Evolutionary conservation across 2,888 invertebrate genomes (phyloP).

Genomic region (Pseudococcus viburni): DNA sequence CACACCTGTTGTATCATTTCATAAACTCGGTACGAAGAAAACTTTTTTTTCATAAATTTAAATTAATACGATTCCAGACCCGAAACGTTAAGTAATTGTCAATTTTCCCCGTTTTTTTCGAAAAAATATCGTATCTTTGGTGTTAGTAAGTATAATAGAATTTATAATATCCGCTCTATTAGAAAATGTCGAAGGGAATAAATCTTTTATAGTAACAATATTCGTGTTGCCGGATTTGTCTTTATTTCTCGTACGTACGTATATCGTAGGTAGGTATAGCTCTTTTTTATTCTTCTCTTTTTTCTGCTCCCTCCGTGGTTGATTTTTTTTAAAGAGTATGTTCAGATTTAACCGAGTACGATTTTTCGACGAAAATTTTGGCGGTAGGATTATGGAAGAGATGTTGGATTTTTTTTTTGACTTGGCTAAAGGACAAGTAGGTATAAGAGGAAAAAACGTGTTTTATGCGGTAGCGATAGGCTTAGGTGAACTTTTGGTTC

Average conservation of each 20-base stretch:
- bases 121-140: background rate
- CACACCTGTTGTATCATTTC: too few species aligned
- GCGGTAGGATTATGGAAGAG: slow-evolving; percentile 36
- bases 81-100: too few species aligned
- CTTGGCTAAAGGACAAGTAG: background rate
- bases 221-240: slow-evolving; percentile 26
- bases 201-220: slow-evolving; percentile 33
- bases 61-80: too few species aligned
- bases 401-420: slow-evolving; percentile 41
- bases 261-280: background rate
- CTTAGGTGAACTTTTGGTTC: slow-evolving; percentile 35
- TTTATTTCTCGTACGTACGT: background rate
- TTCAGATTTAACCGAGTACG: slow-evolving; percentile 37
- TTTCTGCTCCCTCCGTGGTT: background rate
- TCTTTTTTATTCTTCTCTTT: slow-evolving; percentile 1
- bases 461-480: slow-evolving; percentile 52
- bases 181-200: slow-evolving; percentile 17
- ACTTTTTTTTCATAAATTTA: too few species aligned
- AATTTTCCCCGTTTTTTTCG: too few species aligned
- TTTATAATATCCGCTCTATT: slow-evolving; percentile 1
- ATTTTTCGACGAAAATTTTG: slow-evolving; percentile 37
- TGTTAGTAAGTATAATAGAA: slow-evolving; percentile 1
- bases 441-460: slow-evolving; percentile 42
- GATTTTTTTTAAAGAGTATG: background rate
- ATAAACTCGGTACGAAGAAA: too few species aligned